Evolutionary conservation across 2,113 vertebrate genomes (phyloP).

Genomic region (Nothoprocta pentlandii): DNA sequence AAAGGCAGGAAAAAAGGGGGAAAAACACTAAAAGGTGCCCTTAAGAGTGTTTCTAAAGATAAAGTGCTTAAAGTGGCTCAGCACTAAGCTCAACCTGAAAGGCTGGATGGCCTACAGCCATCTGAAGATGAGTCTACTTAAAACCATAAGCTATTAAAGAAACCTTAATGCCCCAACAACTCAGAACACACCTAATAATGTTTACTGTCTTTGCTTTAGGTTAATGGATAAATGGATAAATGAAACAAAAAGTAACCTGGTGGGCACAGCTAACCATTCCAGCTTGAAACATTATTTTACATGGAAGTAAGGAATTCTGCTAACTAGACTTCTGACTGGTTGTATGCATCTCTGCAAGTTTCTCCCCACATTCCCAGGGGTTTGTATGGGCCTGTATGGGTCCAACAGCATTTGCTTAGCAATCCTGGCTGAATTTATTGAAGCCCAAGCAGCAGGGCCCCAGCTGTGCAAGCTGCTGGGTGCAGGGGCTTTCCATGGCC

Average conservation of each 20-base stretch:
- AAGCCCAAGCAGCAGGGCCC: too few relatives aligned
- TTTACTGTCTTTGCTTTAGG: neutral
- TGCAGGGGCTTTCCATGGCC: neutral
- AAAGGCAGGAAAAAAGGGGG: neutral
- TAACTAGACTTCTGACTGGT: neutral
- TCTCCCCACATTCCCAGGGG: neutral
- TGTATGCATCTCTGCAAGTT: neutral
- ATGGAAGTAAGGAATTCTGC: neutral
- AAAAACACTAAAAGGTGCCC: neutral
- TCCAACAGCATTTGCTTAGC: neutral
- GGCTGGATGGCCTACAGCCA: neutral
- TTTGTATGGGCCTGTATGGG: neutral
- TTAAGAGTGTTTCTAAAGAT: neutral
- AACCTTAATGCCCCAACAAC: constrained; percentile 18
- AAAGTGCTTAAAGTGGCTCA: constrained; percentile 18
- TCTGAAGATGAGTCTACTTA: constrained; percentile 24
- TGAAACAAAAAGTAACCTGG: neutral
- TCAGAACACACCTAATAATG: constrained; percentile 2
- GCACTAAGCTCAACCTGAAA: neutral
- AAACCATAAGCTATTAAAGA: constrained; percentile 24
- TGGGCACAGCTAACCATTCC: neutral
- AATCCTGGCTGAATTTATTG: too few relatives aligned
- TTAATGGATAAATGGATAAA: constrained; percentile 27
- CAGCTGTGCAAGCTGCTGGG: neutral
- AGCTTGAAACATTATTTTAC: neutral